Conservation (phyloP, 2,113 vertebrate genomes). For the Sorex araneus region DNA sequence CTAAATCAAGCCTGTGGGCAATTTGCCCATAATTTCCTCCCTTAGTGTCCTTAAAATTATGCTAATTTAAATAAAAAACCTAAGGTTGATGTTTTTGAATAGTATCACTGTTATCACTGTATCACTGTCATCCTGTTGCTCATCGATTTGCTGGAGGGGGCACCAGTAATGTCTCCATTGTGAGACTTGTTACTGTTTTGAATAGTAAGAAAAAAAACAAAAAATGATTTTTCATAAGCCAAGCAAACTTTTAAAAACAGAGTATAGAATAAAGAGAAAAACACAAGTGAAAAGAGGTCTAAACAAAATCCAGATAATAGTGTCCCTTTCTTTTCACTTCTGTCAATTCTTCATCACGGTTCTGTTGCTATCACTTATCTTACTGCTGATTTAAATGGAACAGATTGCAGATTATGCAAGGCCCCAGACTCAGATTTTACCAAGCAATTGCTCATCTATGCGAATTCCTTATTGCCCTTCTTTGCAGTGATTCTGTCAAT, state of each 20-base stretch:
- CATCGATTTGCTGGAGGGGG: no score
- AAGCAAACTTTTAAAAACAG: slow-evolving; percentile 8
- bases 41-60: slow-evolving; percentile 5
- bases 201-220: slow-evolving; percentile 50
- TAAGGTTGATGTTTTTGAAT: neutral
- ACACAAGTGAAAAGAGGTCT: neutral
- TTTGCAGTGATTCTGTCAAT: slow-evolving; percentile 5
- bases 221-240: neutral
- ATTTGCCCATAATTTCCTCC: neutral
- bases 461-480: neutral
- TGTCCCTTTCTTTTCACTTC: slow-evolving; percentile 6
- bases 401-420: slow-evolving; percentile 26
- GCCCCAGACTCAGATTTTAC: slow-evolving; percentile 7
- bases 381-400: neutral
- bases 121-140: no score
- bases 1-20: slow-evolving; percentile 2
- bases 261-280: neutral
- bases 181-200: no score
- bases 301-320: neutral
- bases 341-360: neutral
- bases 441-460: slow-evolving; percentile 49
- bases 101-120: no score
- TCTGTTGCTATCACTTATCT: slow-evolving; percentile 19
- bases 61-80: slow-evolving; percentile 48
- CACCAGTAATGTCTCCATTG: no score